A percentile compares a stretch with the other conserved stretches of the same genome.
These are phyloP conservation scores for Coptotermes formosanus DNA, from an alignment of 1,140 invertebrate species.

Conservation along the genomic window DNA sequence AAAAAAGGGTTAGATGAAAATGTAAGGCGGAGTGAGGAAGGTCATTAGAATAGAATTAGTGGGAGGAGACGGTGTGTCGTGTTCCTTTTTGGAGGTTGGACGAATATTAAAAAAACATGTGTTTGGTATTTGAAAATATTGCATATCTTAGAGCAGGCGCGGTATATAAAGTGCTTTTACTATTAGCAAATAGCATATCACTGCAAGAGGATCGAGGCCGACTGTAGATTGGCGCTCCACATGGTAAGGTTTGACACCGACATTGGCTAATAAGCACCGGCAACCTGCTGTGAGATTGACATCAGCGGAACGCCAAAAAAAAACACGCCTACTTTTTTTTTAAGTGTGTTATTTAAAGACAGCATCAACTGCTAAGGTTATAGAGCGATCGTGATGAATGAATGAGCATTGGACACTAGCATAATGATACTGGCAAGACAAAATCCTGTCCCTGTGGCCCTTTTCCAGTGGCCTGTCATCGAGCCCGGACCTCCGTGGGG, in stretches of 20 bases:
- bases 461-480: no score
- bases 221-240: not conserved
- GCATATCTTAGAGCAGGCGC: not conserved
- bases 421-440: no score
- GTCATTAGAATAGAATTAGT: slow-evolving; percentile 7
- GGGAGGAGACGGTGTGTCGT: not conserved
- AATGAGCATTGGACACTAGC: no score
- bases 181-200: not conserved
- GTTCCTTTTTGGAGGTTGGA: not conserved
- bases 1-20: not conserved
- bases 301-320: not conserved
- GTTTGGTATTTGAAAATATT: not conserved
- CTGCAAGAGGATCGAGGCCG: not conserved
- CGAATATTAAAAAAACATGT: not conserved
- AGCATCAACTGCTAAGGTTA: no score
- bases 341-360: not conserved
- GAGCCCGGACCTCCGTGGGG: no score
- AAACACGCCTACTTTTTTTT: not conserved
- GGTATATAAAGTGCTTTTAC: not conserved
- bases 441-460: no score
- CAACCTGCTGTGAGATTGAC: not conserved
- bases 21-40: not conserved
- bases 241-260: not conserved
- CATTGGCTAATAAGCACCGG: no score
- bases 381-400: no score